These are phyloP conservation scores for Kryptolebias marmoratus DNA, from an alignment of 2,113 vertebrate species.

Conservation along the genomic window DNA sequence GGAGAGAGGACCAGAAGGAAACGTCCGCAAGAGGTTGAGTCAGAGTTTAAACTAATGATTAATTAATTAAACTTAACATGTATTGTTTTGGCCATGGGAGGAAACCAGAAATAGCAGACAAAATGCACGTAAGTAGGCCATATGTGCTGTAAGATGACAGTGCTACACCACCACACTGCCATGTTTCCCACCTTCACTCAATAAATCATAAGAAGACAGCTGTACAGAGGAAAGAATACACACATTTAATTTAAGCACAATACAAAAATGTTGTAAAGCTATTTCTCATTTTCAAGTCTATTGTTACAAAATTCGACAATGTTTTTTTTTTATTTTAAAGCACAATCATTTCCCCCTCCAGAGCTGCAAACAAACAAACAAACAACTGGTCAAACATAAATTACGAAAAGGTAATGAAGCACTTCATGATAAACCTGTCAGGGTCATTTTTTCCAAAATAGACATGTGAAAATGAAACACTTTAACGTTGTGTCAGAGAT, in stretches of 20 bases:
- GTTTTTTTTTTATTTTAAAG: slow-evolving; percentile 8
- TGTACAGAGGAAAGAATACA: neutral
- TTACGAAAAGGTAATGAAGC: slow-evolving; percentile 12
- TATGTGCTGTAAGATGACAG: neutral
- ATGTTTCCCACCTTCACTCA: slow-evolving; percentile 12
- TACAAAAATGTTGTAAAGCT: neutral
- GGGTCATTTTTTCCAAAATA: neutral
- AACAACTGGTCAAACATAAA: neutral
- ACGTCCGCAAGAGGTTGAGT: too few relatives aligned
- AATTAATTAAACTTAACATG: too few relatives aligned
- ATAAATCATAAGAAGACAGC: slow-evolving; percentile 29
- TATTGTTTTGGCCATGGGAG: too few relatives aligned
- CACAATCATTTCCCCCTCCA: neutral
- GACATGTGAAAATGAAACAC: neutral
- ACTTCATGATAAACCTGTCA: neutral
- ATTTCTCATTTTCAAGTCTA: neutral
- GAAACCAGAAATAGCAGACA: too few relatives aligned
- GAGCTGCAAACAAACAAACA: neutral
- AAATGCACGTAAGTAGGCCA: too few relatives aligned
- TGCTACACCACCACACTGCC: too few relatives aligned
- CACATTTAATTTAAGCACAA: slow-evolving; percentile 6
- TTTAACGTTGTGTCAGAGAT: neutral
- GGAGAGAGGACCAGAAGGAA: too few relatives aligned
- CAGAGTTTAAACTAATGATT: too few relatives aligned
- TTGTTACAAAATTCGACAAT: neutral